phyloP scores from a whole-genome alignment of 2,797 vertebrate genomes.

The Brachyalestes nurse region DNA sequence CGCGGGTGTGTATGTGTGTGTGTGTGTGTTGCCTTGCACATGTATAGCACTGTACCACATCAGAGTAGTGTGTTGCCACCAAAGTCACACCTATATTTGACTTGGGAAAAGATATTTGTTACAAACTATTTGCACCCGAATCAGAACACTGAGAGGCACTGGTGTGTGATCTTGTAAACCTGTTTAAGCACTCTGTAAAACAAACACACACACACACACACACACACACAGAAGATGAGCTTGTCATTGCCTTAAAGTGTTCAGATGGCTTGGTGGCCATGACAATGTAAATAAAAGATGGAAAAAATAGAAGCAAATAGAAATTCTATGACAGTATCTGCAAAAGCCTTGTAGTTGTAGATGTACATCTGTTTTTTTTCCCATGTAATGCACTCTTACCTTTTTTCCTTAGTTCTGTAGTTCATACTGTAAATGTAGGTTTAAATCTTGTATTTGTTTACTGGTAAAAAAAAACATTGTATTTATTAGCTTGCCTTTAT shows the following conservation, averaged over 20 bases:
- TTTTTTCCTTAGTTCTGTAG: slow-evolving; percentile 19
- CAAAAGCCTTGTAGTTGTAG: slow-evolving; percentile 14
- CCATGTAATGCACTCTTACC: slow-evolving; percentile 15
- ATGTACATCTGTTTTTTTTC: slow-evolving; percentile 25
- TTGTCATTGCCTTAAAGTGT: slow-evolving; percentile 12
- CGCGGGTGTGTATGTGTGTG: neutral
- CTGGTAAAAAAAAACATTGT: slow-evolving; percentile 29
- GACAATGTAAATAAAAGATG: slow-evolving; percentile 39
- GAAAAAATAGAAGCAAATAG: slow-evolving; percentile 5
- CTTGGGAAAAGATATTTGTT: neutral
- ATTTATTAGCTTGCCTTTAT: slow-evolving; percentile 50
- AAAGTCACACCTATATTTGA: neutral
- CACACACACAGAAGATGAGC: neutral
- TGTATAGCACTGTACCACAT: slow-evolving; percentile 26
- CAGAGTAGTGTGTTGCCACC: slow-evolving; percentile 8
- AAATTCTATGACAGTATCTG: slow-evolving; percentile 1
- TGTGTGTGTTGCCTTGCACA: neutral
- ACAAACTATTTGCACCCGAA: slow-evolving; percentile 5
- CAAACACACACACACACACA: neutral
- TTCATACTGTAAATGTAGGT: slow-evolving; percentile 39
- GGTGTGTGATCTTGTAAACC: slow-evolving; percentile 6
- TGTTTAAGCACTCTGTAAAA: slow-evolving; percentile 14
- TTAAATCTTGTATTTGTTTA: slow-evolving; percentile 34
- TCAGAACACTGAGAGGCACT: slow-evolving; percentile 1
- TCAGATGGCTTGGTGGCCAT: slow-evolving; percentile 4